phyloP scores from a whole-genome alignment of 2,113 vertebrate genomes.

The Chrysochloris asiatica region DNA sequence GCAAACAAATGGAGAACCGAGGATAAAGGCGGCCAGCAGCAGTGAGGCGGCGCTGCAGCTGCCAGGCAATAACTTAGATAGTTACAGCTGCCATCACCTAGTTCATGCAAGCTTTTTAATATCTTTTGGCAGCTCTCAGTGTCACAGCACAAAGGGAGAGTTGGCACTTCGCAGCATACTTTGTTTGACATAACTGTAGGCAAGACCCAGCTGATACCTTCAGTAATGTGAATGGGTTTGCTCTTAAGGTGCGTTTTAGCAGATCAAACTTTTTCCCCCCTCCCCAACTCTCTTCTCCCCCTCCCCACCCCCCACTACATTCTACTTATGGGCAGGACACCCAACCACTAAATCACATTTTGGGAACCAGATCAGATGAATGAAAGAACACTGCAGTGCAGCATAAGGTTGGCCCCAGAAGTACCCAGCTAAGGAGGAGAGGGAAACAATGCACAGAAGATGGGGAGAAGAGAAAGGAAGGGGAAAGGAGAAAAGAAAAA shows the following conservation, averaged over 20 bases:
- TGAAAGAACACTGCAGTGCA: conserved; percentile 62
- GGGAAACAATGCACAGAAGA: conserved; percentile 17
- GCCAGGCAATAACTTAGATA: conserved; percentile 91
- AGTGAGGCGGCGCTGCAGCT: conserved; percentile 87
- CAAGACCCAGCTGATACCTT: conserved; percentile 91
- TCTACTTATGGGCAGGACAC: conserved; percentile 39
- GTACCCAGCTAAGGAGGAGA: conserved; percentile 79
- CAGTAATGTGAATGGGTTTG: conserved; percentile 83
- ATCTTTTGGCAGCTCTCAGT: conserved; percentile 88
- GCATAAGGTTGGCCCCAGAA: conserved; percentile 76
- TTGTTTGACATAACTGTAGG: conserved; percentile 91
- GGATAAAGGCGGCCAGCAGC: conserved; percentile 86
- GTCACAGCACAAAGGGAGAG: conserved; percentile 91
- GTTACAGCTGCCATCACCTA: conserved; percentile 91
- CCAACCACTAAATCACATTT: conserved; percentile 79
- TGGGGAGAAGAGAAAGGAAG: conserved; percentile 57
- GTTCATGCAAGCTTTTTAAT: conserved; percentile 91
- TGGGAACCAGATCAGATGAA: conserved; percentile 79
- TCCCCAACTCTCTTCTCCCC: neutral
- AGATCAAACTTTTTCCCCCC: conserved; percentile 75
- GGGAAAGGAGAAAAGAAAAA: conserved; percentile 60
- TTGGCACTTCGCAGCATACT: conserved; percentile 88
- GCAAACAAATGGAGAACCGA: conserved; percentile 85
- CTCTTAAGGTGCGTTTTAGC: conserved; percentile 85
- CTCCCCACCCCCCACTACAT: neutral